phyloP scores from a whole-genome alignment of 64 coral and sea anemone species.

The Stichodactyla helianthus region DNA sequence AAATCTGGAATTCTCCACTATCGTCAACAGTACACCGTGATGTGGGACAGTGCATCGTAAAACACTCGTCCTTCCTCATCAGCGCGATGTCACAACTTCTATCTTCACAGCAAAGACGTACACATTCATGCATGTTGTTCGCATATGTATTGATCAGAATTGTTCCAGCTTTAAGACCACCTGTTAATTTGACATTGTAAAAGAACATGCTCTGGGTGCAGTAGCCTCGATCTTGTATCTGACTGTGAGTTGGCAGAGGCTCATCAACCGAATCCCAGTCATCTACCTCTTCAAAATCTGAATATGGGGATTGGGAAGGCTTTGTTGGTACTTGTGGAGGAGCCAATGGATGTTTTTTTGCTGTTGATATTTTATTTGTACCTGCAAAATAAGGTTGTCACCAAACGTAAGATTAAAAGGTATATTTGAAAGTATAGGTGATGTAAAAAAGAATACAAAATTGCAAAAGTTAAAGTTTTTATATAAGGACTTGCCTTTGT shows the following conservation, averaged over 20 bases:
- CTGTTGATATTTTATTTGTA: not conserved
- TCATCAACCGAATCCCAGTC: not conserved
- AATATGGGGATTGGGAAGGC: not conserved
- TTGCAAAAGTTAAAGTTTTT: not conserved
- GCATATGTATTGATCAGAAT: slow-evolving; percentile 35
- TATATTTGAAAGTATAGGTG: not conserved
- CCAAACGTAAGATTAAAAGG: not conserved
- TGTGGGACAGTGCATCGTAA: slow-evolving; percentile 60
- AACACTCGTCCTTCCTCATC: slow-evolving; percentile 52
- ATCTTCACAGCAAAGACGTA: slow-evolving; percentile 62
- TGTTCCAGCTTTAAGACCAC: slow-evolving; percentile 66
- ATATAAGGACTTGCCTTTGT: slow-evolving; percentile 34
- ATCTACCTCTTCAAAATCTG: slow-evolving; percentile 5
- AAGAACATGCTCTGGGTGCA: slow-evolving; percentile 80
- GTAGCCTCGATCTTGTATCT: not conserved
- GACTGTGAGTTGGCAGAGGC: not conserved
- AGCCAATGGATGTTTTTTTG: not conserved
- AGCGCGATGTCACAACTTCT: slow-evolving; percentile 73
- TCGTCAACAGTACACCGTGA: slow-evolving; percentile 63
- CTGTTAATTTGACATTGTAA: slow-evolving; percentile 69
- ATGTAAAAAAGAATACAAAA: not conserved
- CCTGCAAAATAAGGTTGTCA: not conserved
- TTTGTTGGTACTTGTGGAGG: not conserved
- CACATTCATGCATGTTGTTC: slow-evolving; percentile 64
- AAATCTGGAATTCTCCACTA: slow-evolving; percentile 71